phyloP scores from a whole-genome alignment of 2,888 invertebrate species.

The Sthenelais limicola region DNA sequence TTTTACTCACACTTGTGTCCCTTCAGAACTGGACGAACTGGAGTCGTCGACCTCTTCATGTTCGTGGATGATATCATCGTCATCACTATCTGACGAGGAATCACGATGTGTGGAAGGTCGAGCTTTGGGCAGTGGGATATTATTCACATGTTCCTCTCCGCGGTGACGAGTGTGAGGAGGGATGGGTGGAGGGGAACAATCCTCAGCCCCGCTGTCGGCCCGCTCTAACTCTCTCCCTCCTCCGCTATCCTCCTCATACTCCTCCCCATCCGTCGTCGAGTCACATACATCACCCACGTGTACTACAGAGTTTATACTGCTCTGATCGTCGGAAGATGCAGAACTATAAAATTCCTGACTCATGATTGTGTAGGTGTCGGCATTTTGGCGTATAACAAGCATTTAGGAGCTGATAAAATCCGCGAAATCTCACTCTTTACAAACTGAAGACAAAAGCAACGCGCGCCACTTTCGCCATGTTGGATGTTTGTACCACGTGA shows the following conservation, averaged over 20 bases:
- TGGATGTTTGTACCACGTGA: conserved; percentile 38
- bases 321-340: conserved; percentile 47
- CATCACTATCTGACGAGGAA: conserved; percentile 22
- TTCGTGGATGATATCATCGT: conserved; percentile 19
- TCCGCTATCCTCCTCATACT: background rate
- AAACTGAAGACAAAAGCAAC: conserved; percentile 31
- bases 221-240: background rate
- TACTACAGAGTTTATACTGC: conserved; percentile 45
- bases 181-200: background rate
- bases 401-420: conserved; percentile 11
- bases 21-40: conserved; percentile 18
- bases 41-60: conserved; percentile 3
- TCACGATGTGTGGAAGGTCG: background rate
- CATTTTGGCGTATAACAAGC: conserved; percentile 35
- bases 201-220: background rate
- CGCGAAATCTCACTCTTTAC: background rate
- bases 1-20: conserved; percentile 37
- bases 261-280: conserved; percentile 7
- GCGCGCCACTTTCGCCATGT: conserved; percentile 36
- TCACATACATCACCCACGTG: conserved; percentile 42
- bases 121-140: conserved; percentile 8
- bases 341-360: conserved; percentile 46
- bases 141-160: conserved; percentile 29
- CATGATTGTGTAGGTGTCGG: conserved; percentile 31
- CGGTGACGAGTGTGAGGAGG: background rate